Evolutionary conservation across 2,888 invertebrate species (phyloP), one percentile per base, ranked within the genome.

Genomic region (Ochlodes sylvanus): DNA sequence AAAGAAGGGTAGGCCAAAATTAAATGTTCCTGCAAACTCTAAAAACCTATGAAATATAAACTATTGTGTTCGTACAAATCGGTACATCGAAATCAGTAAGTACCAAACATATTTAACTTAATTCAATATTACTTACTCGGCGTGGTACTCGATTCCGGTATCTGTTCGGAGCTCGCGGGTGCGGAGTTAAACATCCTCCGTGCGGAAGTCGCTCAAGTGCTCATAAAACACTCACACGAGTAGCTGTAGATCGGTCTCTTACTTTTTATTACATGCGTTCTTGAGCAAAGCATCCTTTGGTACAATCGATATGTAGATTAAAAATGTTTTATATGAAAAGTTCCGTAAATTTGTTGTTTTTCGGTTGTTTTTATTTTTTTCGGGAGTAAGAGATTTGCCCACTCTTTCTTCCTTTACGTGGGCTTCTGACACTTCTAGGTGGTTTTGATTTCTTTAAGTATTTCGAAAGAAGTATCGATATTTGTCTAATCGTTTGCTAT

Each of bases 211-310:
- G 81, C 88, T 90, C 82, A 80, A 90, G 89, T 87, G 88, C 86
- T 90, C 89, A 88, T 90, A 90, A 90, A 90, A 88, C 88, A 90
- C 89, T 90, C 86, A 81, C 83, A 83, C 81, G 81, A 83, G 81
- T 79, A 79, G 81, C 81, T 82, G 79, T 82, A 83, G 81, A 83
- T 82, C 77, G 79, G 74, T 78, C 75, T 72, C 72, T 72, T 69
- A 79, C 80, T 82, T 75, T 75, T 82, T 82, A 76, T 80, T 72
- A 73, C 70, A 72, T 71, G 71, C 77, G 77, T 79, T 78, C 73
- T 60, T 60, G 32, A 60, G 52, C 56, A 64, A 57, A 56, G 27
- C 47, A 57, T 64, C 47, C 56, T 47, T 32, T 17, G 9, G 17
- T 47, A 17, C 7, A 47, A 47, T 47, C 47, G 47, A 47, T 47